These are phyloP conservation scores for Drosophila percnosoma DNA, from an alignment of 2,888 invertebrate species.

Conservation along the genomic window DNA sequence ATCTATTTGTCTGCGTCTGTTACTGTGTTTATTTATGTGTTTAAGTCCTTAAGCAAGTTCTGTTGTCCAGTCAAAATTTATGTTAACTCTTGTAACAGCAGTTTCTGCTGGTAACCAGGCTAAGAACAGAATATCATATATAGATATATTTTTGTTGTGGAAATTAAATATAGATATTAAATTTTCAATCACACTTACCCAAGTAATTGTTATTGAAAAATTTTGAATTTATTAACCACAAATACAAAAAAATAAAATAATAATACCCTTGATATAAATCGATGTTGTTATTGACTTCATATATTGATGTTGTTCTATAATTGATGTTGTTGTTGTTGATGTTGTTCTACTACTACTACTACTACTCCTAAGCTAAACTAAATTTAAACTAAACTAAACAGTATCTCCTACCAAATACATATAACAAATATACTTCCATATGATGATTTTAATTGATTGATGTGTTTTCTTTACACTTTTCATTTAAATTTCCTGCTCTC, in stretches of 20 bases:
- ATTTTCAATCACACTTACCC: slow-evolving; percentile 13
- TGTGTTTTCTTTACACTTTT: slow-evolving; percentile 42
- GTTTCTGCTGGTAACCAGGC: slow-evolving; percentile 4
- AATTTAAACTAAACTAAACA: slow-evolving; percentile 35
- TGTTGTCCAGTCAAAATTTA: slow-evolving; percentile 12
- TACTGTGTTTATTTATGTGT: slow-evolving; percentile 30
- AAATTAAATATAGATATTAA: not conserved
- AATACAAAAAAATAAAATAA: slow-evolving; percentile 18
- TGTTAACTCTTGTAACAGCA: slow-evolving; percentile 17
- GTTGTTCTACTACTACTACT: slow-evolving; percentile 66
- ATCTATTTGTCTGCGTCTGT: slow-evolving; percentile 39
- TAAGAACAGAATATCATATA: slow-evolving; percentile 8
- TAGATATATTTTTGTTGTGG: slow-evolving; percentile 5
- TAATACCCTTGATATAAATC: slow-evolving; percentile 65
- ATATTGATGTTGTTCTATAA: slow-evolving; percentile 79
- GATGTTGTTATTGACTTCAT: slow-evolving; percentile 81
- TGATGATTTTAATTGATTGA: slow-evolving; percentile 62
- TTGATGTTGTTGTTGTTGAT: slow-evolving; percentile 77
- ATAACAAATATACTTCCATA: slow-evolving; percentile 52
- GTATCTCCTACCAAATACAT: slow-evolving; percentile 46
- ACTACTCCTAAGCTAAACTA: slow-evolving; percentile 46
- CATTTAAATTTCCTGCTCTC: slow-evolving; percentile 24
- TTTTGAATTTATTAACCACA: slow-evolving; percentile 15
- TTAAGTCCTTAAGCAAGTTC: slow-evolving; percentile 24
- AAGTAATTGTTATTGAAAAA: slow-evolving; percentile 22